Evolutionary conservation across 2,113 vertebrate species (phyloP).

Genomic region (Vulpes ferrilata): DNA sequence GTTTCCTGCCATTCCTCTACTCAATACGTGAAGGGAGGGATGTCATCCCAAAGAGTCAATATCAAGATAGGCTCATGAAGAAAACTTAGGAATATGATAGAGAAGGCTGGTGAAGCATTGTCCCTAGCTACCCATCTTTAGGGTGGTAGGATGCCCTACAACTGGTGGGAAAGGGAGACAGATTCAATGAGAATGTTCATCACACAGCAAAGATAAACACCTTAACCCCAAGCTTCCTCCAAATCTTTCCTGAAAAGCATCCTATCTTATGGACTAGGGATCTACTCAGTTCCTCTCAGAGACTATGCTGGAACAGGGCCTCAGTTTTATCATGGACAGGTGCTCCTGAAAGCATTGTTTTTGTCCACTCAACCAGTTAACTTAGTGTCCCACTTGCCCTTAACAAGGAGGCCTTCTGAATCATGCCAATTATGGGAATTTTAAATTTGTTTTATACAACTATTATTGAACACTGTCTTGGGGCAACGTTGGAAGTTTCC

Average conservation of each 20-base stretch:
- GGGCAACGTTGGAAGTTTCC: background rate
- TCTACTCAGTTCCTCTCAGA: background rate
- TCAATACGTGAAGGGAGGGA: background rate
- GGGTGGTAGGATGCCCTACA: background rate
- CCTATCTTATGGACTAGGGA: background rate
- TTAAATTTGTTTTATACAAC: background rate
- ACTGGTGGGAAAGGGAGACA: background rate
- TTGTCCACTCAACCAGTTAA: background rate
- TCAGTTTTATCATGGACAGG: background rate
- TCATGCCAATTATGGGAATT: background rate
- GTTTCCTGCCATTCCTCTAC: background rate
- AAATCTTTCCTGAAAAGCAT: background rate
- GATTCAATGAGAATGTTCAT: background rate
- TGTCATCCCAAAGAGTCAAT: background rate
- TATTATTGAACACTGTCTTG: background rate
- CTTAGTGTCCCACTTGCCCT: background rate
- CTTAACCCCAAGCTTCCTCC: background rate
- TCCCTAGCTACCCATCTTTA: background rate
- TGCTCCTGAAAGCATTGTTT: background rate
- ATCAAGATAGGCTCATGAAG: background rate
- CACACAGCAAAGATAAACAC: background rate
- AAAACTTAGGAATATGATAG: background rate
- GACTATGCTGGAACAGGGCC: accelerated
- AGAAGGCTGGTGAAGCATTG: background rate
- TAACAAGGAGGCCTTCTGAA: background rate